Evolutionary conservation across 2,797 vertebrate species (phyloP).

Genomic region (Poeciliopsis presidionis): DNA sequence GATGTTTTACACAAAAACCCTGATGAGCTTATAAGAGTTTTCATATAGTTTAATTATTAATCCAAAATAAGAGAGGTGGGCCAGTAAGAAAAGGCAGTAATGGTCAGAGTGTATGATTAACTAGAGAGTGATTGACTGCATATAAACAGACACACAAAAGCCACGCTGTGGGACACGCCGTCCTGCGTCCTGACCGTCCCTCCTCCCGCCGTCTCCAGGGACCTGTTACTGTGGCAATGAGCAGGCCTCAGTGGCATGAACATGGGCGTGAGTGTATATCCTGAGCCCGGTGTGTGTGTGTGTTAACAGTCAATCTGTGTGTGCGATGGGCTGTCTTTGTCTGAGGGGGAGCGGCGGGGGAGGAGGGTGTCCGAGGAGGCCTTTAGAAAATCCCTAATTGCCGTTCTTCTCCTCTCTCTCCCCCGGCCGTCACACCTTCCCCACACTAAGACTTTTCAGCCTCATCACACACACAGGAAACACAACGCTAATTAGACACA

Average conservation of each 20-base stretch:
- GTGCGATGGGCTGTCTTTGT: constrained; percentile 40
- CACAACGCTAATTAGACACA: constrained; percentile 87
- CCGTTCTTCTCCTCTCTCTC: constrained; percentile 70
- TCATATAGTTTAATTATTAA: background rate
- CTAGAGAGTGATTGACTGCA: constrained; percentile 42
- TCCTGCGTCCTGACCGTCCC: constrained; percentile 53
- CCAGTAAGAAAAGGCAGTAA: constrained; percentile 2
- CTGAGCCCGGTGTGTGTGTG: constrained; percentile 21
- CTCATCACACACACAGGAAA: constrained; percentile 66
- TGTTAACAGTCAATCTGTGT: constrained; percentile 65
- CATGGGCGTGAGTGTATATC: constrained; percentile 51
- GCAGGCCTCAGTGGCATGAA: constrained; percentile 81
- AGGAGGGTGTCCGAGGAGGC: constrained; percentile 79
- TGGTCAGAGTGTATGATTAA: constrained; percentile 13
- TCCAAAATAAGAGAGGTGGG: background rate
- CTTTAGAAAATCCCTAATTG: constrained; percentile 91
- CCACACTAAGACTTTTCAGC: constrained; percentile 66
- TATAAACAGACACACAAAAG: constrained; percentile 59
- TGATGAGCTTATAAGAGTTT: background rate
- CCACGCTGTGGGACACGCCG: constrained; percentile 60
- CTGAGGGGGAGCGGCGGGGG: constrained; percentile 28
- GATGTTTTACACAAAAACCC: background rate
- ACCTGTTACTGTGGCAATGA: constrained; percentile 89
- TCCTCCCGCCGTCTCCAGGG: constrained; percentile 82
- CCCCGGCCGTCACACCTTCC: constrained; percentile 72